Evolutionary conservation across 2,113 vertebrate genomes (phyloP).

Genomic region (Perca fluviatilis): DNA sequence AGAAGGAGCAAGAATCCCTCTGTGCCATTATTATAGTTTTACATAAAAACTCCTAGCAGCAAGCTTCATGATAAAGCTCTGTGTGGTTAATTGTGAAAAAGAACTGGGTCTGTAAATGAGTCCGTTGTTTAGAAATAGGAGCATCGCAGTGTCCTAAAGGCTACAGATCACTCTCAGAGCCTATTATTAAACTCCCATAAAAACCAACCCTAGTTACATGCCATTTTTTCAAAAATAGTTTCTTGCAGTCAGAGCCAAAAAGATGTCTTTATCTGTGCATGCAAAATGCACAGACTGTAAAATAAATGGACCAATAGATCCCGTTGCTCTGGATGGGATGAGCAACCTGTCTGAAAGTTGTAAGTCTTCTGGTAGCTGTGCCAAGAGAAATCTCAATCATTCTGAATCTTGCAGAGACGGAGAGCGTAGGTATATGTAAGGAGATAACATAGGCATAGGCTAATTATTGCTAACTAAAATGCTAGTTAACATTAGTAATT

Average conservation of each 20-base stretch:
- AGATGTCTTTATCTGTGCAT: neutral
- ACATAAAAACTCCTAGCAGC: constrained; percentile 24
- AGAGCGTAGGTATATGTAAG: too few species aligned
- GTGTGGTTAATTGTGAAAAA: constrained; percentile 45
- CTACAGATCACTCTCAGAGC: constrained; percentile 19
- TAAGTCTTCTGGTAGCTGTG: too few species aligned
- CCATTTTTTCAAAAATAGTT: constrained; percentile 8
- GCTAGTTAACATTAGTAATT: too few species aligned
- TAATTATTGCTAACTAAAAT: too few species aligned
- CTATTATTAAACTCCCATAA: constrained; percentile 32
- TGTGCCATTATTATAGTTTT: constrained; percentile 25
- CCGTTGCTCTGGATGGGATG: too few species aligned
- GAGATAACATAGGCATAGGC: too few species aligned
- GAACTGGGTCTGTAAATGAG: constrained; percentile 35
- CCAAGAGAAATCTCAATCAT: too few species aligned
- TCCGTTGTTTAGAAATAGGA: constrained; percentile 45
- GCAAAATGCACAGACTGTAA: neutral
- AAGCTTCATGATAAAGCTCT: constrained; percentile 43
- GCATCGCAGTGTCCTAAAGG: constrained; percentile 37
- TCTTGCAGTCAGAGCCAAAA: neutral
- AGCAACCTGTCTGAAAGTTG: too few species aligned
- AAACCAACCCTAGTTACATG: constrained; percentile 10
- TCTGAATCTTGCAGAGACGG: too few species aligned
- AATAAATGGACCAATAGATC: too few species aligned
- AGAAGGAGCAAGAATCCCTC: neutral